Conservation (phyloP, 2,797 vertebrate species). For the Hipposideros larvatus region DNA sequence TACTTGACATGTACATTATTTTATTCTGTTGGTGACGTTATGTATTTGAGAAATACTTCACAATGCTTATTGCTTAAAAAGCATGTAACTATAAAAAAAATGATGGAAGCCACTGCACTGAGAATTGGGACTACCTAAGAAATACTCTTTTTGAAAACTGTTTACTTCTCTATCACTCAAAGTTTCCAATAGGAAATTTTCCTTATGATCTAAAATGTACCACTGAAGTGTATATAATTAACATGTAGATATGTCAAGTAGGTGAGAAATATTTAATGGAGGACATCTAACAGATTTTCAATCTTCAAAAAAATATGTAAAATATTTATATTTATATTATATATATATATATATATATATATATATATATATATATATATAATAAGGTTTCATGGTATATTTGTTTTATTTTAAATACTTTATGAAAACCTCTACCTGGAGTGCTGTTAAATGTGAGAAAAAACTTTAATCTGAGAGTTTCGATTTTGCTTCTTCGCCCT, state of each 20-base stretch:
- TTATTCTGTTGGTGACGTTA: not conserved
- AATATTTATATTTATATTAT: not conserved
- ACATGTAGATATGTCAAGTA: not conserved
- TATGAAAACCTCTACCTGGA: not conserved
- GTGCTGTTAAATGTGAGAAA: not conserved
- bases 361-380: no score
- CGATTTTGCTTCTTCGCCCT: not conserved
- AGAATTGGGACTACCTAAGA: not conserved
- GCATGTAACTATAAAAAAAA: not conserved
- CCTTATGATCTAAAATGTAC: not conserved
- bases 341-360: no score
- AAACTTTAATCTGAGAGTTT: not conserved
- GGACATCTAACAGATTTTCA: not conserved
- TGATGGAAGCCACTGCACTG: not conserved
- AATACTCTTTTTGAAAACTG: not conserved
- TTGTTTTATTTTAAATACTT: slow-evolving; percentile 15
- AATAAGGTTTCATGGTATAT: not conserved
- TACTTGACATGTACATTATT: not conserved
- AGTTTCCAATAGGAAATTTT: not conserved
- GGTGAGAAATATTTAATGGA: not conserved
- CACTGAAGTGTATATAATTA: not conserved
- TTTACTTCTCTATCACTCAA: not conserved
- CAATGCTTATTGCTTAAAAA: not conserved
- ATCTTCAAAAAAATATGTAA: not conserved
- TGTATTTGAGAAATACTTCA: not conserved